These are phyloP conservation scores for Poeciliopsis retropinna DNA, from an alignment of 2,113 vertebrate genomes.

Conservation along the genomic window DNA sequence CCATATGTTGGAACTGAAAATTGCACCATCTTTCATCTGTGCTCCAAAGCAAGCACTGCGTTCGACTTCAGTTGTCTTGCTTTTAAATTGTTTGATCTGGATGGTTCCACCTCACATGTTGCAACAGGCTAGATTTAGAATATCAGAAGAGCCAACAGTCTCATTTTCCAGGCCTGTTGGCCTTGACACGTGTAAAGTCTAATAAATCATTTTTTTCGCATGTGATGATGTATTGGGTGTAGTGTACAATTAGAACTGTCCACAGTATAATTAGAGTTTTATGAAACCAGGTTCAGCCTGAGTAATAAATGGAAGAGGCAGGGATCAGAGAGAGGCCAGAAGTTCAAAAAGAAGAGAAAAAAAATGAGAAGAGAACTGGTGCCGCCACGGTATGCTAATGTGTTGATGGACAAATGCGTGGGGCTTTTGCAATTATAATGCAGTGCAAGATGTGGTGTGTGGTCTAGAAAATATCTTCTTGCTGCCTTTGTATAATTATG, in stretches of 20 bases:
- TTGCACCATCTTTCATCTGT: background rate
- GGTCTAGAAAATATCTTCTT: conserved; percentile 3
- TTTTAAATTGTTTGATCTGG: conserved; percentile 48
- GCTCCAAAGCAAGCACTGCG: background rate
- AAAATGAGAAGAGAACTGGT: conserved; percentile 25
- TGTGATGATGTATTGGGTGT: conserved; percentile 1
- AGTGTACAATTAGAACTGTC: conserved; percentile 21
- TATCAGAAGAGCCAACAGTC: conserved; percentile 29
- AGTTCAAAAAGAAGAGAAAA: conserved; percentile 32
- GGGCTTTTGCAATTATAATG: conserved; percentile 37
- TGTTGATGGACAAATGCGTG: conserved; percentile 32
- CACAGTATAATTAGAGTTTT: conserved; percentile 44
- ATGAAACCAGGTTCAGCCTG: conserved; percentile 22
- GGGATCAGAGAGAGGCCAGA: conserved; percentile 33
- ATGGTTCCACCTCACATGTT: conserved; percentile 53
- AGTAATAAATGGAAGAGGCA: conserved; percentile 23
- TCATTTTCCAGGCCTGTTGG: conserved; percentile 2
- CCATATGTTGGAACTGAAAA: background rate
- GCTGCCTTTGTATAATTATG: background rate
- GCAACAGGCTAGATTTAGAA: conserved; percentile 44
- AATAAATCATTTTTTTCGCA: background rate
- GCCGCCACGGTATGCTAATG: conserved; percentile 20
- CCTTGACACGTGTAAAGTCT: conserved; percentile 11
- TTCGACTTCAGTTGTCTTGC: conserved; percentile 13
- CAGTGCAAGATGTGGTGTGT: conserved; percentile 25